phyloP scores from a whole-genome alignment of 2,113 vertebrate species.

The Pontoporia blainvillei region DNA sequence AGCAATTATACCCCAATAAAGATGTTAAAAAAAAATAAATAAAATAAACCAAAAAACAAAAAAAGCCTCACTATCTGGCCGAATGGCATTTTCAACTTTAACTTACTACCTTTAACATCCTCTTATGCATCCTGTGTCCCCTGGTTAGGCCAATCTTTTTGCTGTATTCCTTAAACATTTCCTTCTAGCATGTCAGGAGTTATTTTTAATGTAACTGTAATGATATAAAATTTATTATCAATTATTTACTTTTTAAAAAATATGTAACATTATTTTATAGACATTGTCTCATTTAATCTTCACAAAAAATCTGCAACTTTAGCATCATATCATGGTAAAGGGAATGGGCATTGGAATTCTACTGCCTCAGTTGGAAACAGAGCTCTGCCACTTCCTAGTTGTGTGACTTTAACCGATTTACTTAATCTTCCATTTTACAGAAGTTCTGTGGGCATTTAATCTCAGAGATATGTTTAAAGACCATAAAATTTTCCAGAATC shows the following conservation, averaged over 20 bases:
- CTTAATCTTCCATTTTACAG: not conserved
- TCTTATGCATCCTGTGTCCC: not conserved
- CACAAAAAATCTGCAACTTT: not conserved
- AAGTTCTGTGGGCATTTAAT: not conserved
- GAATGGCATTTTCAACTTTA: not conserved
- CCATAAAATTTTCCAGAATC: not conserved
- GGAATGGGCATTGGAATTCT: not conserved
- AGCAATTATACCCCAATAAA: too few species aligned
- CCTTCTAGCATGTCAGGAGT: not conserved
- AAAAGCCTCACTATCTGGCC: not conserved
- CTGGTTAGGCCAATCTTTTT: not conserved
- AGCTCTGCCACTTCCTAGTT: not conserved
- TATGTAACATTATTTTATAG: not conserved
- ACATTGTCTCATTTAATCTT: not conserved
- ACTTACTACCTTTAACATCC: not conserved
- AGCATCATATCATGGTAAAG: not conserved
- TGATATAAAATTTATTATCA: not conserved
- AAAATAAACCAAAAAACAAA: too few species aligned
- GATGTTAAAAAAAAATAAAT: too few species aligned
- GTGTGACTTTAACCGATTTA: not conserved
- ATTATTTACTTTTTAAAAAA: not conserved
- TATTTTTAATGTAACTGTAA: not conserved
- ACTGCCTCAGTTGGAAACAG: not conserved
- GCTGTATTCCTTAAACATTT: not conserved
- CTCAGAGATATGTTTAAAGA: not conserved